A percentile compares a stretch with the other conserved stretches of the same genome.
These are phyloP conservation scores for Staurois parvus DNA, from an alignment of 2,797 vertebrate genomes.

Conservation along the genomic window DNA sequence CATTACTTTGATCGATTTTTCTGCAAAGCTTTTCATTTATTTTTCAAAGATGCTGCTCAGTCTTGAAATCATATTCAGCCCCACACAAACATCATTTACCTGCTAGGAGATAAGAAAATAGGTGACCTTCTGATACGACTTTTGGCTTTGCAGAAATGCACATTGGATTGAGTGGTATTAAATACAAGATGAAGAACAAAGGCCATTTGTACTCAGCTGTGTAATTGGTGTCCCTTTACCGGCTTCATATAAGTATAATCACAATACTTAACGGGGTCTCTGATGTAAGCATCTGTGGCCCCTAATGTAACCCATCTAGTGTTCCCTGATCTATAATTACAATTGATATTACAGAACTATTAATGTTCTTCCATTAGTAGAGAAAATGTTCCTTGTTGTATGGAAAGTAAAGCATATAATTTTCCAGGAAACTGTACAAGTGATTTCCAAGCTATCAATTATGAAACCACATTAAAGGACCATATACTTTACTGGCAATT, in stretches of 20 bases:
- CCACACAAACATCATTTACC: constrained; percentile 38
- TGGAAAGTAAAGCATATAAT: constrained; percentile 54
- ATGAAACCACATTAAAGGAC: constrained; percentile 41
- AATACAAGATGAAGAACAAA: constrained; percentile 61
- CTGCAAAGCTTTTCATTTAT: not conserved
- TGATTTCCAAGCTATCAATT: constrained; percentile 54
- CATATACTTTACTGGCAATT: constrained; percentile 31
- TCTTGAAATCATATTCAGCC: constrained; percentile 2
- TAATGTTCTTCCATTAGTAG: constrained; percentile 61
- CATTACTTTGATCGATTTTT: not conserved
- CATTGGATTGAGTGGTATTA: constrained; percentile 26
- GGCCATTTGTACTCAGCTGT: constrained; percentile 11
- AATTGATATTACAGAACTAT: constrained; percentile 47
- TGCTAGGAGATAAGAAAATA: constrained; percentile 27
- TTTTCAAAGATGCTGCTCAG: not conserved
- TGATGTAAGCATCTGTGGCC: constrained; percentile 37
- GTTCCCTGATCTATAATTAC: constrained; percentile 57
- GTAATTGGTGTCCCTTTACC: constrained; percentile 9
- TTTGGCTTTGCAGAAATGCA: not conserved
- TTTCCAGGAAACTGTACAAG: constrained; percentile 54
- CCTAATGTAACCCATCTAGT: constrained; percentile 48
- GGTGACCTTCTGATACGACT: constrained; percentile 8
- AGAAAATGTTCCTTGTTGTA: constrained; percentile 57
- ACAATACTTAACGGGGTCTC: constrained; percentile 35
- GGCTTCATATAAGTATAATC: constrained; percentile 55